Evolutionary conservation across 2,888 invertebrate genomes (phyloP), one percentile per base, ranked within the genome.

Genomic region (Drosophila pseudotakahashii): DNA sequence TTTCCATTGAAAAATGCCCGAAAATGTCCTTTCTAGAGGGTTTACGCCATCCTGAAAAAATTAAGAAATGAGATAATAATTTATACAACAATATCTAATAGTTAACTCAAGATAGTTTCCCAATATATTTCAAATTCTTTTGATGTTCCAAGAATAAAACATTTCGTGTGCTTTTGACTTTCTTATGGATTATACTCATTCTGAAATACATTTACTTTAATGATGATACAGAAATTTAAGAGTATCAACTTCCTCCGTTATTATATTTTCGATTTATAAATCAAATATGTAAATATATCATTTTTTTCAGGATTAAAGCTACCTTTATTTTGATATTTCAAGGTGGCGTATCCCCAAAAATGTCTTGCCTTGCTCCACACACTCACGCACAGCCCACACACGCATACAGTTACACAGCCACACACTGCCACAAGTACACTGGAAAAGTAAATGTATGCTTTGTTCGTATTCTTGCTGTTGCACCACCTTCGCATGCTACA

Each of bases 361-460:
- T 66, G 60, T 74, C 60, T 60, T 67, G 63, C 68, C 68, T 52
- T 68, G 60, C 55, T 64, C 41, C 66, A 73, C 70, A 47, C 59
- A 47, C 61, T 50, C 64, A 59, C 68, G 77, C 76, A 81, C 70
- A 57, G 53, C 44, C 42, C 41, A 69, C 44, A 23, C 41, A 59
- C 53, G 44, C 53, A 48, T 70, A 61, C 61, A 61, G 37, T 9
- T 19, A 62, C 57, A 58, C 70, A 16, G 36, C 19, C 52, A 69
- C 61, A 52, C 39, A 52, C 13, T 37, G 55, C 51, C 60, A 60
- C 53, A 53, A 41, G 44, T 37, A 44, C 53, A 67, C 55, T 32
- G 32, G 37, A 44, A 44, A 36, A 26, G 26, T 59, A 59, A 41
- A 34, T 39, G 34, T 68, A 64, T 55, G 42, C 45, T 51, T 62